phyloP scores from a whole-genome alignment of 2,888 invertebrate genomes.

The Caenorhabditis sp. region DNA sequence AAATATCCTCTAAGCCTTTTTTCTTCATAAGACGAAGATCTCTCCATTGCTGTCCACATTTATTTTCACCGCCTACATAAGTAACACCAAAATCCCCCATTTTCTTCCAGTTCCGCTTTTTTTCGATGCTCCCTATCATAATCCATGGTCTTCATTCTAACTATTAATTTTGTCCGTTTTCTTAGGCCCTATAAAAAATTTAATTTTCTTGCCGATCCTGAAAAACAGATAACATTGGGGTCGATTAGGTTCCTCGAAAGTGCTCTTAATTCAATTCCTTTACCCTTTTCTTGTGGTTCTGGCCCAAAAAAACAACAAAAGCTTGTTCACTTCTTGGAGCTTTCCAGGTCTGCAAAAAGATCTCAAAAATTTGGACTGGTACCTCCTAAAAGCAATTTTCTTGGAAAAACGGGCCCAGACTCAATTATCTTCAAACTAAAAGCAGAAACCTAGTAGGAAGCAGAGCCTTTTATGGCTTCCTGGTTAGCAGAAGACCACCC shows the following conservation, averaged over 20 bases:
- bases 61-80: background rate
- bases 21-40: background rate
- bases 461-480: background rate
- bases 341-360: background rate
- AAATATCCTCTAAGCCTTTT: no score
- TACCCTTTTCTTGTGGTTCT: background rate
- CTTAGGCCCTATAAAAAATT: conserved; percentile 5
- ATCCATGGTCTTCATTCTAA: no score
- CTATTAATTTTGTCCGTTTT: background rate
- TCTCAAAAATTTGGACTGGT: no score
- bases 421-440: background rate
- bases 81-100: no score
- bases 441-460: background rate
- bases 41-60: conserved; percentile 1
- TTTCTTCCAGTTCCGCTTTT: background rate
- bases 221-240: conserved; percentile 11
- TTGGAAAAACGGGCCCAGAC: background rate
- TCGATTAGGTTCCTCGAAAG: conserved; percentile 12
- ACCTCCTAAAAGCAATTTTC: background rate
- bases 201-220: background rate
- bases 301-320: no score
- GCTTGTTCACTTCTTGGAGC: background rate
- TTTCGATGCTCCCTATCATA: conserved; percentile 20
- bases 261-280: conserved; percentile 23
- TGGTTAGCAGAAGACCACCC: background rate